Conservation (phyloP, 1,140 invertebrate genomes). For the Pararge aegeria region DNA sequence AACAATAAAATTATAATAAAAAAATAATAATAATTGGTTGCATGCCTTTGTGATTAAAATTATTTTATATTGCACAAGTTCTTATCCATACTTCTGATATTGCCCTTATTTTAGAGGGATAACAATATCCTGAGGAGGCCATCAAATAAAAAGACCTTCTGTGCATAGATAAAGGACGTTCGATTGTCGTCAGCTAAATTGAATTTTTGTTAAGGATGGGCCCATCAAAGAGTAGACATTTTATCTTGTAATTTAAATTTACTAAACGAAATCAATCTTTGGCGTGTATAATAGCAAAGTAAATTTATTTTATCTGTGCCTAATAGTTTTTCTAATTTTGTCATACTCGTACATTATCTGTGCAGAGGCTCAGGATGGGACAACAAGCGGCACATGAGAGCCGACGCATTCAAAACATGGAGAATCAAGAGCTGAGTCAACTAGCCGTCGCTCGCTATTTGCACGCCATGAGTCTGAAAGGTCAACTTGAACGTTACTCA, state of each 20-base stretch:
- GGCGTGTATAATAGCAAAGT: neutral
- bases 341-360: slow-evolving; percentile 13
- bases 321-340: slow-evolving; percentile 26
- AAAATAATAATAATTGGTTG: no score
- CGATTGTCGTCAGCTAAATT: slow-evolving; percentile 70
- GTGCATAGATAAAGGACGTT: slow-evolving; percentile 76
- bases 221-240: slow-evolving; percentile 54
- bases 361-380: slow-evolving; percentile 25
- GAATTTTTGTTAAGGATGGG: slow-evolving; percentile 64
- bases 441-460: slow-evolving; percentile 58
- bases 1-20: no score
- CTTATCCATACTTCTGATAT: slow-evolving; percentile 60
- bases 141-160: slow-evolving; percentile 77
- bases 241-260: slow-evolving; percentile 30
- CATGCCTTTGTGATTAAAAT: no score
- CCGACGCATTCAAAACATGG: slow-evolving; percentile 59
- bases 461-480: slow-evolving; percentile 57
- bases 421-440: slow-evolving; percentile 73
- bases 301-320: neutral
- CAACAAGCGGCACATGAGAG: slow-evolving; percentile 41
- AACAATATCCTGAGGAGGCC: slow-evolving; percentile 62
- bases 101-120: slow-evolving; percentile 51
- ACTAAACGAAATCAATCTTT: slow-evolving; percentile 10
- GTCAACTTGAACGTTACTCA: slow-evolving; percentile 39
- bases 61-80: neutral